Percentiles rank a stretch among this genome's conserved stretches.
These are phyloP conservation scores for Erebia epiphron DNA, from an alignment of 2,888 invertebrate species.

Conservation along the genomic window DNA sequence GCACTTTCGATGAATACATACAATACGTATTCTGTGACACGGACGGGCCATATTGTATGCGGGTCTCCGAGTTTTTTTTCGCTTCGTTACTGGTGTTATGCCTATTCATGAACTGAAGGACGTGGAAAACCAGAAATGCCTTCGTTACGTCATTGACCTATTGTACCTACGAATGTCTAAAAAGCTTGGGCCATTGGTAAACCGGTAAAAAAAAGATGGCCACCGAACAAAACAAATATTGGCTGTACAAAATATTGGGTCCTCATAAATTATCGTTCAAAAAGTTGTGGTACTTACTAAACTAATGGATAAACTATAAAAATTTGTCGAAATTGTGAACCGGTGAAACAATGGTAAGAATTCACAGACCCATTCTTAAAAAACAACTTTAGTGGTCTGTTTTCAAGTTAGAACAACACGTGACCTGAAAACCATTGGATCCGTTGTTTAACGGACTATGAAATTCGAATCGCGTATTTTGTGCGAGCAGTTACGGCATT, in stretches of 20 bases:
- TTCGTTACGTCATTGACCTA: background rate
- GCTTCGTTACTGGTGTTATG: conserved; percentile 11
- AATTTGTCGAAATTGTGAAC: too few species aligned
- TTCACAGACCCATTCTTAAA: too few species aligned
- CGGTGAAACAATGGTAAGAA: too few species aligned
- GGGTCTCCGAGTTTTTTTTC: background rate
- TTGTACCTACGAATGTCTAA: background rate
- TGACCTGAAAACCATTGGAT: conserved; percentile 37
- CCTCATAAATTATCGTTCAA: too few species aligned
- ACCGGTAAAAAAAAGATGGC: too few species aligned
- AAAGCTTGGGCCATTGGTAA: too few species aligned
- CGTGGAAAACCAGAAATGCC: background rate
- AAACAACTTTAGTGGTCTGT: too few species aligned
- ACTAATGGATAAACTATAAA: too few species aligned
- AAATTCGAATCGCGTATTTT: conserved; percentile 28
- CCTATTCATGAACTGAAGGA: background rate
- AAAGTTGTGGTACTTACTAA: too few species aligned
- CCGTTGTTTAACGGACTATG: conserved; percentile 29
- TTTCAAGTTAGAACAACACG: conserved; percentile 32
- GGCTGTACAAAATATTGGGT: too few species aligned
- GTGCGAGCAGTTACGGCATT: conserved; percentile 18
- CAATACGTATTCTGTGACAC: conserved; percentile 18
- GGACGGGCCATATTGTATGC: background rate
- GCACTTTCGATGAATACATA: conserved; percentile 14
- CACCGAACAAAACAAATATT: too few species aligned